These are phyloP conservation scores for Varecia variegata DNA, from an alignment of 2,797 vertebrate species.

Conservation along the genomic window DNA sequence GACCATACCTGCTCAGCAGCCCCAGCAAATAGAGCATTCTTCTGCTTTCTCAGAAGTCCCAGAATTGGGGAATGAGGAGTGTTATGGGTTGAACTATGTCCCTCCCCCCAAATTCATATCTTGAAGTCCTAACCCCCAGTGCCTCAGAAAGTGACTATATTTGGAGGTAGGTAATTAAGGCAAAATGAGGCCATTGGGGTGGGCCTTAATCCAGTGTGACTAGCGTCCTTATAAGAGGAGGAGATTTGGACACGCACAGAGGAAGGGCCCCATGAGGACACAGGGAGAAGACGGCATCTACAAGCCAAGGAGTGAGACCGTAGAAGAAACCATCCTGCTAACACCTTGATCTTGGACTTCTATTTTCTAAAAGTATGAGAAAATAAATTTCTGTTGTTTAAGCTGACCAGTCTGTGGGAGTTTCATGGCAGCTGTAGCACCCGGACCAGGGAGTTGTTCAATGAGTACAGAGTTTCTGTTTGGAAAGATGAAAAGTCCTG, in stretches of 20 bases:
- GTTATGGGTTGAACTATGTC: neutral
- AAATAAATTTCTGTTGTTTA: neutral
- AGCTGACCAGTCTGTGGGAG: neutral
- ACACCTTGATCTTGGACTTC: neutral
- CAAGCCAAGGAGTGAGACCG: neutral
- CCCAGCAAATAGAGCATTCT: neutral
- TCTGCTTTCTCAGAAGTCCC: neutral
- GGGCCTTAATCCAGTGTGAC: neutral
- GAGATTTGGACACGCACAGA: neutral
- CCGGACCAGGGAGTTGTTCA: no score
- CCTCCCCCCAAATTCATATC: neutral
- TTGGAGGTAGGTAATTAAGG: neutral
- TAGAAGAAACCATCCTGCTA: neutral
- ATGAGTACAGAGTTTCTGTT: neutral
- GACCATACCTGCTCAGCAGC: neutral
- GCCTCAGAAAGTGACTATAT: neutral
- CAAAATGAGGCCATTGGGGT: neutral
- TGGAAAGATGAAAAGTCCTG: neutral
- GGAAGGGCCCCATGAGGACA: neutral
- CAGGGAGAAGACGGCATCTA: rapidly evolving
- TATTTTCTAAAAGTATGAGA: neutral
- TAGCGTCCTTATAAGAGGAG: neutral
- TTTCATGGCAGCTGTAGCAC: neutral
- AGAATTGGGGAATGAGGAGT: neutral
- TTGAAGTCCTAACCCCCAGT: neutral